These are phyloP conservation scores for Aphelenchoides fujianensis DNA, from an alignment of 1,140 invertebrate genomes.

Conservation along the genomic window DNA sequence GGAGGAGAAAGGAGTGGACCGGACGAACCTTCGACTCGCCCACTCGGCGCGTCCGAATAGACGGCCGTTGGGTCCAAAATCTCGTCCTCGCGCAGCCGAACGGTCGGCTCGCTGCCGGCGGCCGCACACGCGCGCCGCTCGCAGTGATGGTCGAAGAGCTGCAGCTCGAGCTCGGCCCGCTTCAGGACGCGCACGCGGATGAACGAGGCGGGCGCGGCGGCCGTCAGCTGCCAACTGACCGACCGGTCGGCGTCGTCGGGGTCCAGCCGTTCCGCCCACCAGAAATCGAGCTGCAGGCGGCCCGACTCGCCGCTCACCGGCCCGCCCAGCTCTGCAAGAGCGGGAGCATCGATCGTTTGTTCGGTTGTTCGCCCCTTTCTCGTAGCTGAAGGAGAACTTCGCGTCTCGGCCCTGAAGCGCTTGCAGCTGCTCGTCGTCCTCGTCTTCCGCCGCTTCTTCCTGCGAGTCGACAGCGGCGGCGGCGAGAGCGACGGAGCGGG, in stretches of 20 bases:
- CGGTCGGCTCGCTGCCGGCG: not conserved
- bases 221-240: not conserved
- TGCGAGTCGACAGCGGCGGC: no score
- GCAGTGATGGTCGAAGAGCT: slow-evolving; percentile 14
- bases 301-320: not conserved
- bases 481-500: not conserved
- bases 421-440: not conserved
- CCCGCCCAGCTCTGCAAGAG: not conserved
- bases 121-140: not conserved
- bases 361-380: not conserved
- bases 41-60: no score
- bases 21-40: not conserved
- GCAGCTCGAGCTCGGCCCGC: not conserved
- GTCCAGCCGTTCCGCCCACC: no score
- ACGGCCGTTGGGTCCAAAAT: not conserved
- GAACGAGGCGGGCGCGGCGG: not conserved
- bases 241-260: not conserved
- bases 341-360: not conserved
- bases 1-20: not conserved
- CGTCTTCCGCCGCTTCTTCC: no score
- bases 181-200: slow-evolving; percentile 4
- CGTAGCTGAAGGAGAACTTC: not conserved
- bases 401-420: not conserved
- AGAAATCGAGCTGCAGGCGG: not conserved
- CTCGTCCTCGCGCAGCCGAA: not conserved